phyloP scores from a whole-genome alignment of 2,888 invertebrate species.

The Amphipoea lucens region DNA sequence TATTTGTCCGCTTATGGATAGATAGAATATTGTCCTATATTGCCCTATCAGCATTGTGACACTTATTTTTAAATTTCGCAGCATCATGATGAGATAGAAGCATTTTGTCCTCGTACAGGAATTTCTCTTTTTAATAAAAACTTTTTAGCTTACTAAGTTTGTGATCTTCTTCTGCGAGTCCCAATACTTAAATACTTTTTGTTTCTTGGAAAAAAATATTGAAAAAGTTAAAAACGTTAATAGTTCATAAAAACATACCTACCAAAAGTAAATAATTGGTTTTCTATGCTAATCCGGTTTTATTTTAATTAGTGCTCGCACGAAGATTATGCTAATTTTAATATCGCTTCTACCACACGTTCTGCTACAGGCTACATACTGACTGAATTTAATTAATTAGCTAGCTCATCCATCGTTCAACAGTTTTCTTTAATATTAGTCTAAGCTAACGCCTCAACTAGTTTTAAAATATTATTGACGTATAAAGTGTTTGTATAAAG shows the following conservation, averaged over 20 bases:
- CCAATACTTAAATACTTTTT: too few species aligned
- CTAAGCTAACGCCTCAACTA: background rate
- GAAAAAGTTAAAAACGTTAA: background rate
- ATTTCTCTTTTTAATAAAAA: too few species aligned
- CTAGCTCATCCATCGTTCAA: constrained; percentile 21
- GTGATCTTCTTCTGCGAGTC: too few species aligned
- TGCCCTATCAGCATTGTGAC: too few species aligned
- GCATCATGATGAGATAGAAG: too few species aligned
- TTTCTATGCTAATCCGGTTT: background rate
- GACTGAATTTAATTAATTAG: constrained; percentile 11
- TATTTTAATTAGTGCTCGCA: background rate
- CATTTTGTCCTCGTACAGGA: too few species aligned
- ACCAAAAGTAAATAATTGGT: background rate
- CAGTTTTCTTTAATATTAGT: background rate
- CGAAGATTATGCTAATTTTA: constrained; percentile 24
- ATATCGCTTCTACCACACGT: constrained; percentile 10
- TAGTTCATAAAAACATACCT: background rate
- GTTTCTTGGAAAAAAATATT: too few species aligned
- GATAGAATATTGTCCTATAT: background rate
- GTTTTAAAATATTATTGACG: too few species aligned
- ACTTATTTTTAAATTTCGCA: too few species aligned
- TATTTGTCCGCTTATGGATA: constrained; percentile 54
- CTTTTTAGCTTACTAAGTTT: too few species aligned
- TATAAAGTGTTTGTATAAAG: too few species aligned
- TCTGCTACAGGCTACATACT: background rate